Evolutionary conservation across 2,113 vertebrate species (phyloP).

Genomic region (Pseudois nayaur): DNA sequence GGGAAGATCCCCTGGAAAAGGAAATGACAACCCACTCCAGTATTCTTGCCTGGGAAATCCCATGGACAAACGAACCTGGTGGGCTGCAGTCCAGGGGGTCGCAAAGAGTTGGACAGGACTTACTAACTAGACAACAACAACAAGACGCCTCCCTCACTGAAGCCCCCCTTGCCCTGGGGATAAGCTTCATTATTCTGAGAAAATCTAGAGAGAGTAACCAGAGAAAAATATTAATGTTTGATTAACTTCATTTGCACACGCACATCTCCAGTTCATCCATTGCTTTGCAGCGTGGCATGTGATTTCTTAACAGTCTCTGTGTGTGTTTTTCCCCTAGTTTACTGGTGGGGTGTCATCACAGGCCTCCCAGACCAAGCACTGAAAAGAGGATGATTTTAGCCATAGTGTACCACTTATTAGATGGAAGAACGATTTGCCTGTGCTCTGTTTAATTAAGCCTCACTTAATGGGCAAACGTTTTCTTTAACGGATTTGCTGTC

Average conservation of each 20-base stretch:
- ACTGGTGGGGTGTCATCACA: not conserved
- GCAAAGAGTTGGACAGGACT: not conserved
- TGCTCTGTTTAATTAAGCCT: constrained; percentile 68
- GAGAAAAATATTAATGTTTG: constrained; percentile 10
- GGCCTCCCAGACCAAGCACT: not conserved
- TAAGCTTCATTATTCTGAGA: not conserved
- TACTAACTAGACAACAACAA: not conserved
- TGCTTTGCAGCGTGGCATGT: not conserved
- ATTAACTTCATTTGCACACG: constrained; percentile 3
- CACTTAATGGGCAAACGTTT: constrained; percentile 67
- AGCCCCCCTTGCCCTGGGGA: not conserved
- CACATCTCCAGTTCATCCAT: not conserved
- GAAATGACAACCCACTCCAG: not conserved
- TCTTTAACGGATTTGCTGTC: constrained; percentile 49
- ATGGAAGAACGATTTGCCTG: constrained; percentile 51
- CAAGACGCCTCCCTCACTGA: not conserved
- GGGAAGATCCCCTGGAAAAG: not conserved
- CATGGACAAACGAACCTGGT: not conserved
- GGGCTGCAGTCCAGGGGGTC: not conserved
- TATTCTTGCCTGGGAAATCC: not conserved
- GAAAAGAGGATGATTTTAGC: not conserved
- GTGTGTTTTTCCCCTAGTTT: not conserved
- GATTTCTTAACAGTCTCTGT: not conserved
- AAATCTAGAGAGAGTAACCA: not conserved
- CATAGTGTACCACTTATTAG: not conserved